These are phyloP conservation scores for Dastarcus helophoroides DNA, from an alignment of 2,888 invertebrate species.

Conservation along the genomic window DNA sequence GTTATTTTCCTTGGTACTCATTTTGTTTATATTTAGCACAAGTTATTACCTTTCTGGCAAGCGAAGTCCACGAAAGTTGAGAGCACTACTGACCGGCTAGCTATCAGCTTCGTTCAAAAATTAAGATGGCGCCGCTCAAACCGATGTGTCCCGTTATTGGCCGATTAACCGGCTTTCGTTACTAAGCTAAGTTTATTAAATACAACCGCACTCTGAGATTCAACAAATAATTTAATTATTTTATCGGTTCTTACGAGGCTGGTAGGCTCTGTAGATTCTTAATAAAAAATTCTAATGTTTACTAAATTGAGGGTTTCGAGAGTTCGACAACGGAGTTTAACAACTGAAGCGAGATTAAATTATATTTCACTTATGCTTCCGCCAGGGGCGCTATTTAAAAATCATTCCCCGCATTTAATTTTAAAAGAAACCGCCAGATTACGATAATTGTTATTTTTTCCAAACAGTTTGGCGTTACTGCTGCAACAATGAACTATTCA, in stretches of 20 bases:
- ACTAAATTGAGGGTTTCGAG: constrained; percentile 54
- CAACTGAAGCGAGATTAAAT: constrained; percentile 28
- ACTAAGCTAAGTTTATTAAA: constrained; percentile 18
- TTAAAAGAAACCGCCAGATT: too few relatives aligned
- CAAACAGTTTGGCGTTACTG: too few relatives aligned
- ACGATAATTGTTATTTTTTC: too few relatives aligned
- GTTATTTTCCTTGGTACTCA: constrained; percentile 78
- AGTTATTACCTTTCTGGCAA: constrained; percentile 25
- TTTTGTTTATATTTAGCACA: constrained; percentile 38
- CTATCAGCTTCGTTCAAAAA: constrained; percentile 54
- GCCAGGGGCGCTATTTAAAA: constrained; percentile 27
- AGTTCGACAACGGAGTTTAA: constrained; percentile 40
- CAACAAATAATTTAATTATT: constrained; percentile 15
- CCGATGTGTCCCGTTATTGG: constrained; percentile 38
- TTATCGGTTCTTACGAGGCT: constrained; percentile 4
- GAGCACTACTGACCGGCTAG: constrained; percentile 58
- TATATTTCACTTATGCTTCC: constrained; percentile 28
- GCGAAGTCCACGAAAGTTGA: constrained; percentile 48
- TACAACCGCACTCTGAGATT: constrained; percentile 13
- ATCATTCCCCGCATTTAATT: constrained; percentile 14
- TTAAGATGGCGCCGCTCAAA: constrained; percentile 70
- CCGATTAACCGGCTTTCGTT: constrained; percentile 32
- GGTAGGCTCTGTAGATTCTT: constrained; percentile 7
- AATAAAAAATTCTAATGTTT: constrained; percentile 33
- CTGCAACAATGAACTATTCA: too few relatives aligned